Percentiles rank a stretch among this genome's conserved stretches.
phyloP scores from a whole-genome alignment of 2,113 vertebrate genomes.

The Cygnus atratus region DNA sequence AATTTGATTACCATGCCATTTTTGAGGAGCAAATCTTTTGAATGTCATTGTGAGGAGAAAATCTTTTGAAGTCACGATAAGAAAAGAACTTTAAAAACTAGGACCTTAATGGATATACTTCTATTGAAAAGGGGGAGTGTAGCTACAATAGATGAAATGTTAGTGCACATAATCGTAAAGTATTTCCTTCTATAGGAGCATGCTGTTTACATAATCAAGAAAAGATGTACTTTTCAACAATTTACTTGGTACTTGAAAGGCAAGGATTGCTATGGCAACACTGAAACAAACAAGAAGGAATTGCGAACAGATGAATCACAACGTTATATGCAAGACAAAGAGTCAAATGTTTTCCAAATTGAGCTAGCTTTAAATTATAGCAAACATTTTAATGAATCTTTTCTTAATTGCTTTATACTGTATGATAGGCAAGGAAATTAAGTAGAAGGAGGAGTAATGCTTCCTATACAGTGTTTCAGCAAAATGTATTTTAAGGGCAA shows the following conservation, averaged over 20 bases:
- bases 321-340: conserved; percentile 46
- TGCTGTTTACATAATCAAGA: conserved; percentile 59
- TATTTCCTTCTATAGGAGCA: conserved; percentile 52
- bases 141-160: conserved; percentile 17
- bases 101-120: conserved; percentile 20
- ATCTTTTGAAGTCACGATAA: not conserved
- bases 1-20: not conserved
- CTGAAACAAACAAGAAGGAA: conserved; percentile 67
- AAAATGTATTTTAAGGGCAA: not conserved
- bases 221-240: conserved; percentile 57
- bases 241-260: conserved; percentile 69
- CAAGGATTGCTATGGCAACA: conserved; percentile 67
- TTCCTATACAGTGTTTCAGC: not conserved
- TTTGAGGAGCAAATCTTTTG: not conserved
- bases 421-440: not conserved
- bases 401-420: conserved; percentile 27
- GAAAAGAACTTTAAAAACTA: conserved; percentile 38
- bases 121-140: not conserved
- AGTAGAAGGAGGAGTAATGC: not conserved
- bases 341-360: conserved; percentile 46
- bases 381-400: conserved; percentile 52
- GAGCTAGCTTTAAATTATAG: conserved; percentile 47
- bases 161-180: conserved; percentile 7
- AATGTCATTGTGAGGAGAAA: not conserved
- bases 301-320: conserved; percentile 55